phyloP scores from a whole-genome alignment of 2,797 vertebrate species.

The Melanitta fusca region DNA sequence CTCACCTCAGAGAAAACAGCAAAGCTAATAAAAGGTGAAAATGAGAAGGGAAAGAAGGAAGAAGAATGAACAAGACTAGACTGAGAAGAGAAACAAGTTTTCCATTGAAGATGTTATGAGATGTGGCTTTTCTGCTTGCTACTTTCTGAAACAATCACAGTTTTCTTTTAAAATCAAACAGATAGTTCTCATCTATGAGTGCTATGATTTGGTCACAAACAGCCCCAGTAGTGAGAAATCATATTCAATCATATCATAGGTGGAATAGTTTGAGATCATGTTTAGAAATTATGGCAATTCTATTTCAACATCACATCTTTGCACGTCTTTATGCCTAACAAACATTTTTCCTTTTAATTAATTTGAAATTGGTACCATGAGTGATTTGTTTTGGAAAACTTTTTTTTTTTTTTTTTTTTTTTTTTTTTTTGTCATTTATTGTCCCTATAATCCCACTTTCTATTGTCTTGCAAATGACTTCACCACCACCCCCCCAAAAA shows the following conservation, averaged over 20 bases:
- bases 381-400: neutral
- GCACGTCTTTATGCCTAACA: neutral
- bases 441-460: neutral
- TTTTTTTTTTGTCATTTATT: neutral
- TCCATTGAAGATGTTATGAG: neutral
- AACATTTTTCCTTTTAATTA: neutral
- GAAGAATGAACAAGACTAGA: neutral
- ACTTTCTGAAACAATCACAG: neutral
- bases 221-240: neutral
- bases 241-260: neutral
- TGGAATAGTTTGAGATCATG: neutral
- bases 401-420: neutral
- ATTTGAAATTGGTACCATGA: neutral
- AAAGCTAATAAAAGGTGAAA: neutral
- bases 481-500: neutral
- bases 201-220: neutral
- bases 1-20: neutral
- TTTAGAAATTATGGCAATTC: neutral
- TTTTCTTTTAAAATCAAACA: neutral
- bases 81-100: neutral
- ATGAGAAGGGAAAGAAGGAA: neutral
- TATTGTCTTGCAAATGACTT: neutral
- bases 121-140: neutral
- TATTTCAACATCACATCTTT: neutral
- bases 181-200: neutral